Conservation (phyloP, 2,888 invertebrate genomes). For the Operophtera brumata region DNA sequence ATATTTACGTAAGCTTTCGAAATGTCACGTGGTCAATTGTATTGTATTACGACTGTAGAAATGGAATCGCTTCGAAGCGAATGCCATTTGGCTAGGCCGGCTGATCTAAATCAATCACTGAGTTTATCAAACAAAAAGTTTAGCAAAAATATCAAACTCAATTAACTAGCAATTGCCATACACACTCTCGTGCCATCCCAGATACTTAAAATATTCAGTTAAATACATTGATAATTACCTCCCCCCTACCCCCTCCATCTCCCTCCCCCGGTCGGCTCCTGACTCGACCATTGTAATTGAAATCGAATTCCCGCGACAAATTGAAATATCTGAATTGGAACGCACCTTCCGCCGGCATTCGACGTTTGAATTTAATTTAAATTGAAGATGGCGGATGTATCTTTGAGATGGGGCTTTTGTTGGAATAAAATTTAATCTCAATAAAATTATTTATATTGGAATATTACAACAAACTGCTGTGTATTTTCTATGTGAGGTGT, state of each 20-base stretch:
- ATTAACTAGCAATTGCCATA: neutral
- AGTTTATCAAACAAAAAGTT: neutral
- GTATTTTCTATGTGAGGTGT: too few species aligned
- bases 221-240: conserved; percentile 72
- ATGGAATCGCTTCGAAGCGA: too few species aligned
- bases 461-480: neutral
- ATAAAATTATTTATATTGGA: conserved; percentile 1
- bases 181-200: conserved; percentile 33
- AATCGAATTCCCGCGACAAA: conserved; percentile 77
- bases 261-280: conserved; percentile 22
- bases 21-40: too few species aligned
- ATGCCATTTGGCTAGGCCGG: too few species aligned
- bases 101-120: too few species aligned
- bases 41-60: too few species aligned
- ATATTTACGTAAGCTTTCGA: too few species aligned
- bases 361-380: conserved; percentile 59
- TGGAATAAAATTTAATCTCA: conserved; percentile 14
- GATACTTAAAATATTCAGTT: conserved; percentile 63
- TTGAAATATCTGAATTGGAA: conserved; percentile 78
- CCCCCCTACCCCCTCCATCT: conserved; percentile 27
- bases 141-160: neutral
- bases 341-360: conserved; percentile 57
- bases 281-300: conserved; percentile 71
- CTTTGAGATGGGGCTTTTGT: conserved; percentile 20
- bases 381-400: conserved; percentile 56